Evolutionary conservation across 23 tunicate genomes (phyloP).

Genomic region (Corella eumyota): DNA sequence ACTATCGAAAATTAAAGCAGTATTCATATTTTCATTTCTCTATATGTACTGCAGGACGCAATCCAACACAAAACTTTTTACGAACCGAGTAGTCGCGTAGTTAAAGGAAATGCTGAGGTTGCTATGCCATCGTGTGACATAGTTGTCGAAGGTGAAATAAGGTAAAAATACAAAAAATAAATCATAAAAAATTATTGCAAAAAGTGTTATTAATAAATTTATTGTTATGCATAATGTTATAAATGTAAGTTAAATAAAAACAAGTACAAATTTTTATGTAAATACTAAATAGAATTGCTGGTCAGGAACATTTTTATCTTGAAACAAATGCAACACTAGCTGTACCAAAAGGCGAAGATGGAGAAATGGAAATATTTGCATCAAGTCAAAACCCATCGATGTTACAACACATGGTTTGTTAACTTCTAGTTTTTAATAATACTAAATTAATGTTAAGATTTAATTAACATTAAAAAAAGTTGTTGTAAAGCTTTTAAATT

Average conservation of each 20-base stretch:
- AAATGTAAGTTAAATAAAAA: too few species aligned
- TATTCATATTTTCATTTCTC: background rate
- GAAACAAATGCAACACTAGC: slow-evolving; percentile 79
- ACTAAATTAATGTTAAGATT: too few species aligned
- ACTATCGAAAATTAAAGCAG: too few species aligned
- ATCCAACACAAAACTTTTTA: slow-evolving; percentile 54
- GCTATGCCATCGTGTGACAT: slow-evolving; percentile 54
- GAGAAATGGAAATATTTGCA: slow-evolving; percentile 76
- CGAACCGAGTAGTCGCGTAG: slow-evolving; percentile 7
- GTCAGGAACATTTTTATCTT: slow-evolving; percentile 88
- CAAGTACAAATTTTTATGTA: background rate
- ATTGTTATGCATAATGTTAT: too few species aligned
- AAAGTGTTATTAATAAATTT: too few species aligned
- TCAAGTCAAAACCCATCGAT: slow-evolving; percentile 51
- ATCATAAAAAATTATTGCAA: too few species aligned
- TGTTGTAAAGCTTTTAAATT: too few species aligned
- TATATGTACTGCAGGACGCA: slow-evolving; percentile 45
- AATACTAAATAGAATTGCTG: slow-evolving; percentile 31
- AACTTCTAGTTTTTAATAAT: too few species aligned
- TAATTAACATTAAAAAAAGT: too few species aligned
- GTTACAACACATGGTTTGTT: slow-evolving; percentile 38
- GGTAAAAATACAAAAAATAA: too few species aligned
- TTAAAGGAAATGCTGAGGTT: slow-evolving; percentile 34
- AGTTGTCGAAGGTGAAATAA: slow-evolving; percentile 40
- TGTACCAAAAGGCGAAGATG: slow-evolving; percentile 61